Evolutionary conservation across 1,140 invertebrate species (phyloP).

Genomic region (Daktulosphaira vitifoliae): DNA sequence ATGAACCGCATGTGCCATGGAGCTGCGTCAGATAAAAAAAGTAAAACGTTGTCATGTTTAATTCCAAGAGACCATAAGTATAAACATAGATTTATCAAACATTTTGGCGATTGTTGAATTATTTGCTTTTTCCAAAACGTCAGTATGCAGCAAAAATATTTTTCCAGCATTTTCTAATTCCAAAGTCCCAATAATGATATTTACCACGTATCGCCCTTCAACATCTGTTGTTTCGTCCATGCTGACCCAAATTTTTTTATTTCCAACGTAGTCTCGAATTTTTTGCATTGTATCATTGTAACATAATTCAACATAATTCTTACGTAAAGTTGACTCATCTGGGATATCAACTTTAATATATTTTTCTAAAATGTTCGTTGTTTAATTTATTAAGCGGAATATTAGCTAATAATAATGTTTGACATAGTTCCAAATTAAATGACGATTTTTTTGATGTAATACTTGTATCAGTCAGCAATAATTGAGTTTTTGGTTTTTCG

Average conservation of each 20-base stretch:
- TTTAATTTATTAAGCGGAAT: conserved; percentile 1
- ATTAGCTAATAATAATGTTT: background rate
- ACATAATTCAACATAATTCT: background rate
- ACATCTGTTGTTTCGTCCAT: too few species aligned
- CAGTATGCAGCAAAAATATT: conserved; percentile 9
- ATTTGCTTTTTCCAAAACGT: too few species aligned
- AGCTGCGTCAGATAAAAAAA: background rate
- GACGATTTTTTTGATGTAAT: background rate
- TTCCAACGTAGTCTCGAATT: background rate
- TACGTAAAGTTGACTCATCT: background rate
- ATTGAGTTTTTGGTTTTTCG: conserved; percentile 9
- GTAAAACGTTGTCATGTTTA: background rate
- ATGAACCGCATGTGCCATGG: conserved; percentile 19
- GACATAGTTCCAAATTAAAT: background rate
- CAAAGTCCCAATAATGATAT: background rate
- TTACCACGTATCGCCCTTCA: background rate
- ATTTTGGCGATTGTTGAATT: background rate
- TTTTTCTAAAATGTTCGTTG: background rate
- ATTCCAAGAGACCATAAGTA: background rate
- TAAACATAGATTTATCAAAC: too few species aligned
- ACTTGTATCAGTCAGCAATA: conserved; percentile 12
- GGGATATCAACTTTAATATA: background rate
- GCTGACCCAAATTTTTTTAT: background rate
- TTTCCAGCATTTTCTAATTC: background rate
- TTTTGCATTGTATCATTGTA: background rate